Evolutionary conservation across 2,888 invertebrate genomes (phyloP), one percentile per base, ranked within the genome.

Genomic region (Campoplex nolae): DNA sequence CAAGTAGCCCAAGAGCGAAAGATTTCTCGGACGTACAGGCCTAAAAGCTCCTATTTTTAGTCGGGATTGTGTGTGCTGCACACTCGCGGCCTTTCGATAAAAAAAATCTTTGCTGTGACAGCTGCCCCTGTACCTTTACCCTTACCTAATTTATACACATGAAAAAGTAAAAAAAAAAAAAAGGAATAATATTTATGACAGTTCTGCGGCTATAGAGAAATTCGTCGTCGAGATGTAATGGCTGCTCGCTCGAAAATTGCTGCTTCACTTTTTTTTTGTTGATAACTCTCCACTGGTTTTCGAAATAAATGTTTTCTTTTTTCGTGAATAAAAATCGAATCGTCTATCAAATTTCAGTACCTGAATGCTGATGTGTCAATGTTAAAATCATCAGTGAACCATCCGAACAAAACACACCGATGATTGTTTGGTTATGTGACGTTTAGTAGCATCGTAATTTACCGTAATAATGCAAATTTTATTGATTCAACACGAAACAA

Each of bases 1-100:
- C 87, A 87, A 87, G 87, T 87, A 87, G 87, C 85, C 87, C 87
- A 87, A 87, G 87, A 87, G 87, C 87, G 87, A 82, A 85, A 87
- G 87, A 87, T 88, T 88, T 88, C 86, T 88, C 80, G 83, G 80
- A 80, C 83, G 82, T 76, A 80, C 71, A 68, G 74, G 81, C 81
- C 84, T 84, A 88, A 86, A 88, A 88, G 86, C 88, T 83, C 81
- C 86, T 88, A 88, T 88, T 86, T 86, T 86, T 88, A 86, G 86
- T 70, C 54, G 51, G 78, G 38, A 48, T 58, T 68, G 58, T 42
- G 35, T n/a, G 62, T 38, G 42, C 48, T 48, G 18, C 81, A 65
- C 78, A 28, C 86, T 77, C 80, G 83, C 86, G 81, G 77, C 77
- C 67, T 84, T 77, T 67, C 73, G 86, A 87, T 84, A 85, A 86